Conservation (phyloP, 2,113 vertebrate species). For the Paracanthobrama guichenoti region DNA sequence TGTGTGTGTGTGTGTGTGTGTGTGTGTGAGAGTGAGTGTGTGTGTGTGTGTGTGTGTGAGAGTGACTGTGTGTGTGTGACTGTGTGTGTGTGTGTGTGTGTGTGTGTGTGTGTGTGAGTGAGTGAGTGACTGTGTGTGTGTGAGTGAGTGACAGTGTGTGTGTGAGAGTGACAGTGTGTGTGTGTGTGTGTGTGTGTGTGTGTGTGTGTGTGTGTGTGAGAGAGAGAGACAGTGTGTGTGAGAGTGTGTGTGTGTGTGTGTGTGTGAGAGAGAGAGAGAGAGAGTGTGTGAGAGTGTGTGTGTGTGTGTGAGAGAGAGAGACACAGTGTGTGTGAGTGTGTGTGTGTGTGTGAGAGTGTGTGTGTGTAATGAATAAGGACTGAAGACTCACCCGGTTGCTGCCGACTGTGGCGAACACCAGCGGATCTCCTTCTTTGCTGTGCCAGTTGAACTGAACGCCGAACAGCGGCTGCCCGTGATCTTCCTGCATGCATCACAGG, state of each 20-base stretch:
- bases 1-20: not conserved
- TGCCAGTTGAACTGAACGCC: constrained; percentile 99
- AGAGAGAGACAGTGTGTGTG: too few relatives aligned
- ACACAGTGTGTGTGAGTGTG: not conserved
- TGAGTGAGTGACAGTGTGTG: not conserved
- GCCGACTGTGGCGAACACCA: constrained; percentile 97
- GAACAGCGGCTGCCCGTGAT: constrained; percentile 95
- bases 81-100: not conserved
- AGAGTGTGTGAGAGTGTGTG: too few relatives aligned
- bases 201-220: rapidly evolving
- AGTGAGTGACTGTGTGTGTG: not conserved
- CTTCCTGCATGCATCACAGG: constrained; percentile 79
- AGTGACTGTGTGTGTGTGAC: too few relatives aligned
- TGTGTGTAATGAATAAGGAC: too few relatives aligned
- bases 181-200: not conserved
- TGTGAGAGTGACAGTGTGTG: not conserved
- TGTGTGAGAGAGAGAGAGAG: too few relatives aligned
- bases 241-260: too few relatives aligned
- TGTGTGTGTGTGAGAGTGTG: not conserved
- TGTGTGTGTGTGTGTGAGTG: not conserved
- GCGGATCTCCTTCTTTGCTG: constrained; percentile 97
- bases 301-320: too few relatives aligned
- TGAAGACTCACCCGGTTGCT: constrained; percentile 97
- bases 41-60: not conserved
- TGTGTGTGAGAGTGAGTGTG: not conserved